These are phyloP conservation scores for Augochlora pura DNA, from an alignment of 1,140 invertebrate species.

Conservation along the genomic window DNA sequence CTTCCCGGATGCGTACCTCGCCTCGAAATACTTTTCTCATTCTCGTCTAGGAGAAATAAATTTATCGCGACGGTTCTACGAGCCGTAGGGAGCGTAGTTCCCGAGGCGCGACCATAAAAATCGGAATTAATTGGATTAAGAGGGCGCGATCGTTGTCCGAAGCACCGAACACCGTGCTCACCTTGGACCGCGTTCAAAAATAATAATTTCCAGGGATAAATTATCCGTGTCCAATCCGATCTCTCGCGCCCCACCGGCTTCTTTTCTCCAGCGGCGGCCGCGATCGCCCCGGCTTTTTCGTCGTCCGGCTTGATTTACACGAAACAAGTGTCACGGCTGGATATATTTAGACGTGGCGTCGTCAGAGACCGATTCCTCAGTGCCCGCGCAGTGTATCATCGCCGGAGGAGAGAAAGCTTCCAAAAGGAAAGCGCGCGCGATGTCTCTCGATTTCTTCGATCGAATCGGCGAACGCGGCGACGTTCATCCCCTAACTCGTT, in stretches of 20 bases:
- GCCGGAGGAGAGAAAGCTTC: background rate
- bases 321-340: conserved; percentile 75
- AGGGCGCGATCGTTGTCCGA: background rate
- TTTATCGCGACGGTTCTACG: too few species aligned
- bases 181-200: background rate
- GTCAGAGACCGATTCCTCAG: conserved; percentile 35
- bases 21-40: too few species aligned
- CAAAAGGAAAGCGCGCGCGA: conserved; percentile 1
- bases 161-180: background rate
- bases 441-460: too few species aligned
- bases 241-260: background rate
- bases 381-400: conserved; percentile 35
- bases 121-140: background rate
- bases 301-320: conserved; percentile 72
- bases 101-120: background rate
- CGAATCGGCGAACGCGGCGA: too few species aligned
- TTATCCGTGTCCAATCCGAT: conserved; percentile 2
- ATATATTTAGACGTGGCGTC: conserved; percentile 63
- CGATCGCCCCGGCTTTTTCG: conserved; percentile 38
- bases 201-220: conserved; percentile 4
- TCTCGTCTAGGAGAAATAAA: too few species aligned
- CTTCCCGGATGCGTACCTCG: too few species aligned
- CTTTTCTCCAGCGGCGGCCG: background rate
- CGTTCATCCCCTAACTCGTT: too few species aligned
- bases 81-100: too few species aligned